Conservation (phyloP, 2,888 invertebrate species). For the Thecocarcelia acutangulata region DNA sequence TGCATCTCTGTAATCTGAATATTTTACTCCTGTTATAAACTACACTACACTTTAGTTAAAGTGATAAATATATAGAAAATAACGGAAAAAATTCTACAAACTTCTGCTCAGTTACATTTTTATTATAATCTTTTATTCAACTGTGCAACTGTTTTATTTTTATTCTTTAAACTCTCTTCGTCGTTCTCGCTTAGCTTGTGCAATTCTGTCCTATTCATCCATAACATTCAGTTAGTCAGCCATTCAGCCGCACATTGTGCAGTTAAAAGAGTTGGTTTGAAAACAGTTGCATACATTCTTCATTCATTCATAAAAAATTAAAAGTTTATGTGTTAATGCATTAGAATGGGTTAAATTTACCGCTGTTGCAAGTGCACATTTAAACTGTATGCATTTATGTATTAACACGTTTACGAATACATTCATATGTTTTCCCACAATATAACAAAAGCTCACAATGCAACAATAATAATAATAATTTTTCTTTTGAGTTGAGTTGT, state of each 20-base stretch:
- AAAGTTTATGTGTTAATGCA: constrained; percentile 18
- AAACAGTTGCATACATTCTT: constrained; percentile 12
- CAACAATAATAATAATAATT: constrained; percentile 74
- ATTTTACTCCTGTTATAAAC: constrained; percentile 10
- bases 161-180: constrained; percentile 43
- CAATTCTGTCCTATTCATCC: constrained; percentile 55
- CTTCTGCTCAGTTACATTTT: constrained; percentile 64
- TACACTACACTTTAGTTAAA: constrained; percentile 20
- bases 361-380: constrained; percentile 55
- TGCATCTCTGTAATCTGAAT: background rate
- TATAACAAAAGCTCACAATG: constrained; percentile 63
- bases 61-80: constrained; percentile 24
- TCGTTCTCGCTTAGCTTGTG: constrained; percentile 35
- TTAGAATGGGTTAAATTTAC: constrained; percentile 62
- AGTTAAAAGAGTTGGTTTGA: constrained; percentile 6
- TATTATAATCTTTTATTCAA: constrained; percentile 58
- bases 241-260: constrained; percentile 31
- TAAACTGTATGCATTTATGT: constrained; percentile 18
- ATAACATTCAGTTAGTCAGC: constrained; percentile 41
- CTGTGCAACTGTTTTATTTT: constrained; percentile 31
- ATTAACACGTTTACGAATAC: background rate
- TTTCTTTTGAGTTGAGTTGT: constrained; percentile 78
- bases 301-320: constrained; percentile 1
- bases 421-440: constrained; percentile 63
- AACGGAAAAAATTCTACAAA: constrained; percentile 53